These are phyloP conservation scores for Phalangium opilio DNA, from an alignment of 2,888 invertebrate species.

Conservation along the genomic window DNA sequence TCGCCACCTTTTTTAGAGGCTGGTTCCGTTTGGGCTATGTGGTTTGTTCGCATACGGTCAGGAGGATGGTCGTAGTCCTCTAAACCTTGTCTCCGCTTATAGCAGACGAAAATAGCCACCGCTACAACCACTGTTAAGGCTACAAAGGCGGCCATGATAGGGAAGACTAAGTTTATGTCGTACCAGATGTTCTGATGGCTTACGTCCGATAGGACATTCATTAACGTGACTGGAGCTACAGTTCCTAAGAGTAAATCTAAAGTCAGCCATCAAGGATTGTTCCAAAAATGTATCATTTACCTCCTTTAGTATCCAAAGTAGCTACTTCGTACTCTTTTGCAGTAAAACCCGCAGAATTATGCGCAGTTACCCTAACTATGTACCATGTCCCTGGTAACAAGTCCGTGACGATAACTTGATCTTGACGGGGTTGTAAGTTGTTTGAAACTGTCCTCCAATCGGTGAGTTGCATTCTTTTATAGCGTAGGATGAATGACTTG, in stretches of 20 bases:
- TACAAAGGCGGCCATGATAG: constrained; percentile 14
- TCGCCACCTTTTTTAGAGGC: too few species aligned
- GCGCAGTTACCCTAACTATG: constrained; percentile 18
- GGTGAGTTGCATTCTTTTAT: constrained; percentile 11
- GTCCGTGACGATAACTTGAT: constrained; percentile 11
- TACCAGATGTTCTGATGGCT: constrained; percentile 15
- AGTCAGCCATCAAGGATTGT: not conserved
- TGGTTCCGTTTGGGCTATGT: too few species aligned
- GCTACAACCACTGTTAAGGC: constrained; percentile 15
- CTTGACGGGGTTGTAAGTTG: constrained; percentile 5
- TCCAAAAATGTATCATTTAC: constrained; percentile 6
- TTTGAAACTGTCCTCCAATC: constrained; percentile 15
- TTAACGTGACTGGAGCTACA: constrained; percentile 10
- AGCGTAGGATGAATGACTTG: constrained; percentile 18
- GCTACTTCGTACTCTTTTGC: constrained; percentile 17
- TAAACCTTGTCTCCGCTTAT: constrained; percentile 14
- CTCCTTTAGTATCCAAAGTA: constrained; percentile 13
- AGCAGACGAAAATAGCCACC: constrained; percentile 16
- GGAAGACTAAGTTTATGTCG: constrained; percentile 15
- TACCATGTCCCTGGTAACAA: constrained; percentile 19
- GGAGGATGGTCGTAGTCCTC: too few species aligned
- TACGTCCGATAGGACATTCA: not conserved
- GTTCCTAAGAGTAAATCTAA: constrained; percentile 6
- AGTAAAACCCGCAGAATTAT: constrained; percentile 20
- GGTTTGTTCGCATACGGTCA: too few species aligned